phyloP scores from a whole-genome alignment of 2,113 vertebrate genomes.

The Propithecus coquereli region DNA sequence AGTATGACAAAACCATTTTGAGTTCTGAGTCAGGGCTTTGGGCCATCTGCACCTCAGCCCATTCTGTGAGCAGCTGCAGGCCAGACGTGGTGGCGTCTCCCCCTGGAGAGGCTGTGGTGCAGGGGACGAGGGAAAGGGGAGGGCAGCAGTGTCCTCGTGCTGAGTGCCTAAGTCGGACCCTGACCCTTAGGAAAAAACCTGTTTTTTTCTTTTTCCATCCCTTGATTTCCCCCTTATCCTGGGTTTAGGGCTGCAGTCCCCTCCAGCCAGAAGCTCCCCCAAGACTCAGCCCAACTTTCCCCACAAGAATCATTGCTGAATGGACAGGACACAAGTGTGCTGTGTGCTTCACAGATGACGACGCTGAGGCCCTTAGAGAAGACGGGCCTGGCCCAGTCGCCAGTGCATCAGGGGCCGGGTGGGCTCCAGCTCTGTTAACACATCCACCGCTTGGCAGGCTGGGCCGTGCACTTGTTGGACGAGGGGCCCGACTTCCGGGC shows the following conservation, averaged over 20 bases:
- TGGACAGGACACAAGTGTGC: not conserved
- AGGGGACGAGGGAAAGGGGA: not conserved
- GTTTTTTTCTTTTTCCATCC: not conserved
- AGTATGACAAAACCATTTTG: not conserved
- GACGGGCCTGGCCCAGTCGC: not conserved
- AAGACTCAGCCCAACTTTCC: too few species aligned
- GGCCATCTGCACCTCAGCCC: not conserved
- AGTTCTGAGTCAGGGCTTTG: not conserved
- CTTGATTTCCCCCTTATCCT: not conserved
- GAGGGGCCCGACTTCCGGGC: not conserved
- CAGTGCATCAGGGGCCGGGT: not conserved
- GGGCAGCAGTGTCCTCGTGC: not conserved
- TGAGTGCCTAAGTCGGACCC: not conserved
- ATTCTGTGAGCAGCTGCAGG: not conserved
- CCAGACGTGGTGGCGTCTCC: not conserved
- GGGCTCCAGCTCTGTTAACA: not conserved
- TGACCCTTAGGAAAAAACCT: too few species aligned
- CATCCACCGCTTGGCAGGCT: not conserved
- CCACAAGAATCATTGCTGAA: not conserved
- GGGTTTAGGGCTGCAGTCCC: rapidly evolving
- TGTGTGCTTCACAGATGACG: not conserved
- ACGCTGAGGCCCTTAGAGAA: not conserved
- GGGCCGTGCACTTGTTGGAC: not conserved
- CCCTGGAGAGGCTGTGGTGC: not conserved
- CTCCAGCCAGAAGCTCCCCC: not conserved